Conservation (phyloP, 2,797 vertebrate species). For the Garrulus glandarius region DNA sequence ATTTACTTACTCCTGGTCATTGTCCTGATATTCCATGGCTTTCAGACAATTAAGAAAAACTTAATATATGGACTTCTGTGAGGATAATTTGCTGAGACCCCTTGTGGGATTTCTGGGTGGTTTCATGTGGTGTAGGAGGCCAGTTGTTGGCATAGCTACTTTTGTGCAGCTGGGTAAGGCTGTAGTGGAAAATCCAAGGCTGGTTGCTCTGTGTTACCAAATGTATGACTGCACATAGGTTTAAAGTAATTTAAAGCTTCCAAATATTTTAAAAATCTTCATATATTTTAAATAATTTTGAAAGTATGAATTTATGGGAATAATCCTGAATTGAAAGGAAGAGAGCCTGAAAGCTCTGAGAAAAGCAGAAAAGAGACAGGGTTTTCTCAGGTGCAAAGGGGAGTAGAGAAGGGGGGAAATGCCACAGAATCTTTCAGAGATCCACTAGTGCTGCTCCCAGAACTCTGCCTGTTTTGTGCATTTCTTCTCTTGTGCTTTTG, state of each 20-base stretch:
- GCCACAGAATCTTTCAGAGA: not conserved
- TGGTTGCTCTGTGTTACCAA: not conserved
- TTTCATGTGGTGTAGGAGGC: not conserved
- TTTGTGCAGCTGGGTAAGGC: not conserved
- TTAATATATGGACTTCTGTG: not conserved
- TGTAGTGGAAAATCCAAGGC: not conserved
- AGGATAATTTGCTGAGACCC: not conserved
- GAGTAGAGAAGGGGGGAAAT: not conserved
- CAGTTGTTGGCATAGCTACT: not conserved
- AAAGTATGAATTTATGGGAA: not conserved
- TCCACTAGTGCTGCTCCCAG: not conserved
- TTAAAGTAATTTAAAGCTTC: not conserved
- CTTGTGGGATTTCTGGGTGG: not conserved
- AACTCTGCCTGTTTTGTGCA: not conserved
- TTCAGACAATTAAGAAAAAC: not conserved
- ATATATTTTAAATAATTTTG: not conserved
- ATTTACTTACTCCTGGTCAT: conserved; percentile 37
- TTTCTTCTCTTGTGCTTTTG: conserved; percentile 8
- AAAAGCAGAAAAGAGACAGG: not conserved
- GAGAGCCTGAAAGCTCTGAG: not conserved
- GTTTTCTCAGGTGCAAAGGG: not conserved
- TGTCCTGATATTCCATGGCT: not conserved
- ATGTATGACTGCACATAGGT: not conserved
- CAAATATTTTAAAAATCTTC: not conserved
- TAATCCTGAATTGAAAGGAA: not conserved